These are phyloP conservation scores for Temnothorax curvispinosus DNA, from an alignment of 1,140 invertebrate species.

Conservation along the genomic window DNA sequence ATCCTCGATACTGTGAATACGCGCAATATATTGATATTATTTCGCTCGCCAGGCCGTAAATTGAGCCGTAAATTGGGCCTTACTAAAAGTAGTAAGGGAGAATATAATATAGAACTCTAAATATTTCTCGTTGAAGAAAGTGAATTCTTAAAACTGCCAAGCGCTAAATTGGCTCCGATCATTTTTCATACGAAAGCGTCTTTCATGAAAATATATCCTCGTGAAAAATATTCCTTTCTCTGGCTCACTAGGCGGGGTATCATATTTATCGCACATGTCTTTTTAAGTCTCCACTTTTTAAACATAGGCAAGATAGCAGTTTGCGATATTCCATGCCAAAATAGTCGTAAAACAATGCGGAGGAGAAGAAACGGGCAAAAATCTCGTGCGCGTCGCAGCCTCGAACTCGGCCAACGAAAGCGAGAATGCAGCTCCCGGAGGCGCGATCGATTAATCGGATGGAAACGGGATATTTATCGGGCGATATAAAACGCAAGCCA, in stretches of 20 bases:
- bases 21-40: not conserved
- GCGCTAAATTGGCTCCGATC: not conserved
- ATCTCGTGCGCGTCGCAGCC: conserved; percentile 2
- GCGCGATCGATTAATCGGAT: conserved; percentile 40
- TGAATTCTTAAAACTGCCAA: not conserved
- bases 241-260: not conserved
- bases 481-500: conserved; percentile 51
- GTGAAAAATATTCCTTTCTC: not conserved
- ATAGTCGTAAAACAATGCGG: conserved; percentile 12
- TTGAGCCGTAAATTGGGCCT: conserved; percentile 21
- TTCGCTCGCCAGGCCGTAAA: not conserved
- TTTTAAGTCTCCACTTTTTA: not conserved
- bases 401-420: conserved; percentile 36
- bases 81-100: not conserved
- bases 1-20: not conserved
- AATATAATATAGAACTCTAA: not conserved
- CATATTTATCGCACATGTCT: not conserved
- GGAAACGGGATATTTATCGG: conserved; percentile 42
- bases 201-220: not conserved
- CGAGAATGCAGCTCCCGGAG: conserved; percentile 16
- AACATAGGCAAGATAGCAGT: not conserved
- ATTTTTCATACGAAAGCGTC: not conserved
- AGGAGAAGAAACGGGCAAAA: conserved; percentile 7
- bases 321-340: conserved; percentile 18
- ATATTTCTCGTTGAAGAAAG: not conserved